phyloP scores from a whole-genome alignment of 1,140 invertebrate species.

The Caerostris darwini region DNA sequence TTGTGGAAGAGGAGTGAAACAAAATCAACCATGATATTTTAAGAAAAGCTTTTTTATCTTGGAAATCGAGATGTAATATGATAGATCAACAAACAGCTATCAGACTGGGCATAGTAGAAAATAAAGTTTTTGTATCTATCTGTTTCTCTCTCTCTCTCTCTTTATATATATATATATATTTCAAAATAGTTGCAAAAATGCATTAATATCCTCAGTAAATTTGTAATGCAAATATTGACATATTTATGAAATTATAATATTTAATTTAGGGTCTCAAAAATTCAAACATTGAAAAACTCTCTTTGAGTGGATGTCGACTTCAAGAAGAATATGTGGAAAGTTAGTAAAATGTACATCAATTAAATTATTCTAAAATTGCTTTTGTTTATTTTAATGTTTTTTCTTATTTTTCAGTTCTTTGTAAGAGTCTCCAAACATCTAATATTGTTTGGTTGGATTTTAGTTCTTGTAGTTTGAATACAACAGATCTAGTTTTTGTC shows the following conservation, averaged over 20 bases:
- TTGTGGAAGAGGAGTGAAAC: too few species aligned
- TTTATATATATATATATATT: too few species aligned
- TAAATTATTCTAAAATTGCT: not conserved
- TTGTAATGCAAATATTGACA: too few species aligned
- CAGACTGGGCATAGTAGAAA: too few species aligned
- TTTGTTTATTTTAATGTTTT: not conserved
- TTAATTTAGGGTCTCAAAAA: conserved; percentile 39
- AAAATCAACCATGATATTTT: too few species aligned
- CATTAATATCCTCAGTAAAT: not conserved
- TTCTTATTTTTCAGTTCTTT: conserved; percentile 27
- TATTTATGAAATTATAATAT: not conserved
- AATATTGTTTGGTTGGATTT: conserved; percentile 34
- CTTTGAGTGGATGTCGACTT: conserved; percentile 6
- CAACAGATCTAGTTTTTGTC: not conserved
- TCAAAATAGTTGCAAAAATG: too few species aligned
- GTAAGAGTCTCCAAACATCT: not conserved
- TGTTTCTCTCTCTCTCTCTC: too few species aligned
- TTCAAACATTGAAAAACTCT: conserved; percentile 18
- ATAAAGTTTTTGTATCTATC: too few species aligned
- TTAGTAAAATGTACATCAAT: not conserved
- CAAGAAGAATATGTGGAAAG: conserved; percentile 8
- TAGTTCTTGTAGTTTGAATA: conserved; percentile 28
- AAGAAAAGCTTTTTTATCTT: too few species aligned
- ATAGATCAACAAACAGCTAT: too few species aligned
- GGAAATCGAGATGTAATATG: too few species aligned